Conservation (phyloP, 2,888 invertebrate genomes). For the Leptothorax acervorum region DNA sequence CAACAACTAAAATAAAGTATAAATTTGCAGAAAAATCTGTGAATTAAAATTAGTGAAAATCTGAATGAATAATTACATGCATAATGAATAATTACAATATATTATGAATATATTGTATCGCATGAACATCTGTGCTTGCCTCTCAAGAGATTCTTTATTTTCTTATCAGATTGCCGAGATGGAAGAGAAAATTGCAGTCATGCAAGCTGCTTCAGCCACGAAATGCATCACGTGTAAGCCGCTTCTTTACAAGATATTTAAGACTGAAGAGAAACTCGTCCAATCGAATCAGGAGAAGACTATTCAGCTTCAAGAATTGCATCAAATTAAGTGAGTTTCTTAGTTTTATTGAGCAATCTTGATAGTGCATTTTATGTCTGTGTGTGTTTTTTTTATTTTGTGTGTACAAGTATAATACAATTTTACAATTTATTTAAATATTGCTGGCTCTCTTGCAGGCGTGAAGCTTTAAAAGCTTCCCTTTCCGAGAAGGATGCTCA, state of each 20-base stretch:
- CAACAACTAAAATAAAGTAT: not conserved
- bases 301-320: constrained; percentile 91
- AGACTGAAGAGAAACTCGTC: constrained; percentile 88
- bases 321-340: constrained; percentile 91
- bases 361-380: not conserved
- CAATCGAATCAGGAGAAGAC: constrained; percentile 88
- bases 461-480: constrained; percentile 93
- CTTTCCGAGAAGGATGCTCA: constrained; percentile 96
- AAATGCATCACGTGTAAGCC: constrained; percentile 90
- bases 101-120: no score
- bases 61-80: not conserved
- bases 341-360: not conserved
- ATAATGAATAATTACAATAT: no score
- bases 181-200: constrained; percentile 89
- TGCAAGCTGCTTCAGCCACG: constrained; percentile 90
- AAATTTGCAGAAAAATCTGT: not conserved
- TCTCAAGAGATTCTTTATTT: not conserved
- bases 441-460: constrained; percentile 86
- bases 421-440: constrained; percentile 19
- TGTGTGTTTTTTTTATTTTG: not conserved
- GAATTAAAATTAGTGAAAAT: not conserved
- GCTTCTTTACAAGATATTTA: constrained; percentile 88
- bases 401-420: not conserved
- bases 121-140: no score
- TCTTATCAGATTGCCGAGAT: constrained; percentile 89